Evolutionary conservation across 2,797 vertebrate genomes (phyloP).

Genomic region (Trematomus bernacchii): DNA sequence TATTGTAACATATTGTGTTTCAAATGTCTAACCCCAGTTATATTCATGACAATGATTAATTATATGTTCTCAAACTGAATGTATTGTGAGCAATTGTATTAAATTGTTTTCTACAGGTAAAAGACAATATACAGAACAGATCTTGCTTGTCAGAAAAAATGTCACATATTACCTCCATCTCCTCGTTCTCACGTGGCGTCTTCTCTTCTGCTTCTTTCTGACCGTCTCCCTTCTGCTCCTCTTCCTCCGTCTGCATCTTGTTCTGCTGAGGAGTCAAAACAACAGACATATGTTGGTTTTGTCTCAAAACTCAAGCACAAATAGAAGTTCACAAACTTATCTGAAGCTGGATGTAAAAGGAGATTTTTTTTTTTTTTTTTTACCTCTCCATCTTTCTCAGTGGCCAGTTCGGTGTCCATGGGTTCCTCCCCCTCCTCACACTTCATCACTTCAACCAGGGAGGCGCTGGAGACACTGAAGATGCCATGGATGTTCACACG

Average conservation of each 20-base stretch:
- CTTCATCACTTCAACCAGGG: slow-evolving; percentile 95
- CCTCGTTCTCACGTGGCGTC: slow-evolving; percentile 90
- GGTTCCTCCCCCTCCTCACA: slow-evolving; percentile 93
- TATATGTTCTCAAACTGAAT: not conserved
- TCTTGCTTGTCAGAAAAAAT: not conserved
- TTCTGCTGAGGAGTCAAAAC: slow-evolving; percentile 59
- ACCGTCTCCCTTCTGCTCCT: slow-evolving; percentile 86
- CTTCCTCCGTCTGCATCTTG: slow-evolving; percentile 98
- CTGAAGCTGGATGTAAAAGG: not conserved
- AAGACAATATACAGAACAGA: not conserved
- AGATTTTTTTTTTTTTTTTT: not conserved
- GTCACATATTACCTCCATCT: slow-evolving; percentile 92
- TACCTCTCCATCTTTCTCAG: slow-evolving; percentile 94
- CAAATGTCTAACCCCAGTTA: not conserved
- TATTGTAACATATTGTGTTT: not conserved
- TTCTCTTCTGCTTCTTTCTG: slow-evolving; percentile 88
- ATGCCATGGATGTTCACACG: slow-evolving; percentile 96
- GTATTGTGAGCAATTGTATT: not conserved
- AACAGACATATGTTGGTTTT: not conserved
- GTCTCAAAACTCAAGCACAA: not conserved
- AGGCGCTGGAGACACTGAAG: slow-evolving; percentile 97
- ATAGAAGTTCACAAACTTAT: not conserved
- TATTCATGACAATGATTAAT: not conserved
- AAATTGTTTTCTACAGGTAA: not conserved
- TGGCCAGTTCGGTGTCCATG: slow-evolving; percentile 94